These are phyloP conservation scores for Andrena fulva DNA, from an alignment of 2,888 invertebrate genomes.

Conservation along the genomic window DNA sequence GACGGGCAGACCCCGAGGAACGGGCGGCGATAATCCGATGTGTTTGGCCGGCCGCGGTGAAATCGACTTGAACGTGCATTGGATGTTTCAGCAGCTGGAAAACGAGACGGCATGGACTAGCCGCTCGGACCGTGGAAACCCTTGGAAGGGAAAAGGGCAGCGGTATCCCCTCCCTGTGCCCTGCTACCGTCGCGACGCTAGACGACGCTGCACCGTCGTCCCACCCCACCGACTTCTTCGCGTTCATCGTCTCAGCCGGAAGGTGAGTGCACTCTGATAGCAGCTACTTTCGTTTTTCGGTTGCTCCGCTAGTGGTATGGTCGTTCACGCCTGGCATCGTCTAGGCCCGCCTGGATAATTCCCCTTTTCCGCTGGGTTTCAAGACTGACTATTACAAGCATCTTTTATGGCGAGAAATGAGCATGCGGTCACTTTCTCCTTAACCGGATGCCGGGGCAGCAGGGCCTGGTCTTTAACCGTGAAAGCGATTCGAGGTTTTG, in stretches of 20 bases:
- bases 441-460: neutral
- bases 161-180: conserved; percentile 71
- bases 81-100: conserved; percentile 81
- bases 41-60: conserved; percentile 63
- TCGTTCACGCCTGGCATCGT: neutral
- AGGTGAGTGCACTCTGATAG: conserved; percentile 77
- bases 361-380: neutral
- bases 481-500: neutral
- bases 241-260: conserved; percentile 81
- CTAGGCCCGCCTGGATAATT: neutral
- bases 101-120: conserved; percentile 81
- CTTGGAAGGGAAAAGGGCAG: conserved; percentile 79
- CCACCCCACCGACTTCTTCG: conserved; percentile 79
- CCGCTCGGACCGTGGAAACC: conserved; percentile 70
- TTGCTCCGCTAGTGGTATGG: no score
- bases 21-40: conserved; percentile 56
- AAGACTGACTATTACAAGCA: neutral
- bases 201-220: conserved; percentile 66
- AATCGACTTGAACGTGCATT: conserved; percentile 72
- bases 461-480: neutral
- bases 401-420: conserved; percentile 1
- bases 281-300: neutral
- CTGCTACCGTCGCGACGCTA: conserved; percentile 68
- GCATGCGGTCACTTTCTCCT: conserved; percentile 14
- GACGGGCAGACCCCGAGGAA: conserved; percentile 3